A percentile compares a stretch with the other conserved stretches of the same genome.
Conservation (phyloP, 2,888 invertebrate genomes). For the Drosophila rellima region DNA sequence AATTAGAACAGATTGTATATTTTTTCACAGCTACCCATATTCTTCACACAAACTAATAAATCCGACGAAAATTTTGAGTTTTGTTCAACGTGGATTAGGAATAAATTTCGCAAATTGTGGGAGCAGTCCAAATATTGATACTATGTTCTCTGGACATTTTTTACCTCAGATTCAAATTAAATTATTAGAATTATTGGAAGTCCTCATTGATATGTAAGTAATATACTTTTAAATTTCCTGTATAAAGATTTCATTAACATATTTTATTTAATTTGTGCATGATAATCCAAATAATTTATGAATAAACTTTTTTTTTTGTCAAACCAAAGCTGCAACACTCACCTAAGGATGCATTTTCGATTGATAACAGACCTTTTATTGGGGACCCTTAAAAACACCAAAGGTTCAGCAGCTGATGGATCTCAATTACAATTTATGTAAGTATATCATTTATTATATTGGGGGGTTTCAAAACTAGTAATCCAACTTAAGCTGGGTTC, state of each 20-base stretch:
- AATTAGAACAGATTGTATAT: background rate
- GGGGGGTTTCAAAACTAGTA: too few species aligned
- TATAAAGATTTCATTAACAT: background rate
- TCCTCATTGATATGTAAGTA: constrained; percentile 56
- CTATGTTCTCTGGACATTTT: constrained; percentile 33
- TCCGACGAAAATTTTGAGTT: constrained; percentile 40
- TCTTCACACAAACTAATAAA: constrained; percentile 42
- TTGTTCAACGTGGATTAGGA: constrained; percentile 53
- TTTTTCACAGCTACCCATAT: constrained; percentile 48
- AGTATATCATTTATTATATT: constrained; percentile 3
- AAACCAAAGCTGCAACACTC: constrained; percentile 46
- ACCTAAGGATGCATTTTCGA: constrained; percentile 54
- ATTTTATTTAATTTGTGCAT: background rate
- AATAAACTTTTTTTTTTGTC: too few species aligned
- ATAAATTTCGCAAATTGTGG: constrained; percentile 2
- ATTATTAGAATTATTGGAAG: constrained; percentile 58
- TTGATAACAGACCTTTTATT: constrained; percentile 43
- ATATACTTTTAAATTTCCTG: background rate
- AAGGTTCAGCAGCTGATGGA: constrained; percentile 18
- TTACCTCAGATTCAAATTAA: constrained; percentile 50
- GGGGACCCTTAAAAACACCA: constrained; percentile 46
- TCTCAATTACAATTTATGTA: constrained; percentile 29
- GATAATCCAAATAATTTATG: too few species aligned
- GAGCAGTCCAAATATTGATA: constrained; percentile 36
- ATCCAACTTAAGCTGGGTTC: too few species aligned